Evolutionary conservation across 2,113 vertebrate species (phyloP).

Genomic region (Uria aalge): DNA sequence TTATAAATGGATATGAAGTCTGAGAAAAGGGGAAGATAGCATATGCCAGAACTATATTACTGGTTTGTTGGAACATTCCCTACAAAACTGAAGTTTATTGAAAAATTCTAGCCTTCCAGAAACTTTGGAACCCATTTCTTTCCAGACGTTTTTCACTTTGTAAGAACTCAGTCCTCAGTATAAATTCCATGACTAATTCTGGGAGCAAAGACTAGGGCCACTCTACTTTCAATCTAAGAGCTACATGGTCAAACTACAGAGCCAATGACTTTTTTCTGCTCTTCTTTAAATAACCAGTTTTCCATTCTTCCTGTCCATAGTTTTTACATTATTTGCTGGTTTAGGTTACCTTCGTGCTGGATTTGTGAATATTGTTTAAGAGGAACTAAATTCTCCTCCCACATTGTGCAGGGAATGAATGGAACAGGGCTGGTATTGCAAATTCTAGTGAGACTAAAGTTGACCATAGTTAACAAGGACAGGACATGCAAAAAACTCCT

Average conservation of each 20-base stretch:
- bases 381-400: background rate
- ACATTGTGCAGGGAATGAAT: background rate
- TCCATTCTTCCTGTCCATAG: background rate
- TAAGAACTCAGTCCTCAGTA: background rate
- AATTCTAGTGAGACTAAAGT: background rate
- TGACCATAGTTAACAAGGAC: background rate
- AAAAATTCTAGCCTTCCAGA: background rate
- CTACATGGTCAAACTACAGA: rapidly evolving
- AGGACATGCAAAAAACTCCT: background rate
- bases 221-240: background rate
- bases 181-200: background rate
- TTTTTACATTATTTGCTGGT: background rate
- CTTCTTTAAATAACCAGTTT: background rate
- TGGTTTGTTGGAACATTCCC: background rate
- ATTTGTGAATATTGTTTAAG: background rate
- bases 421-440: background rate
- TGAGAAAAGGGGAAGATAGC: background rate
- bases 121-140: background rate
- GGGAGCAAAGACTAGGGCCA: background rate
- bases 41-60: background rate
- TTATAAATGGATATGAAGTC: background rate
- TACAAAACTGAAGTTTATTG: background rate
- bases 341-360: background rate
- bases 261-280: background rate
- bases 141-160: background rate